Evolutionary conservation across 2,888 invertebrate genomes (phyloP).

Genomic region (Caenorhabditis plicata): DNA sequence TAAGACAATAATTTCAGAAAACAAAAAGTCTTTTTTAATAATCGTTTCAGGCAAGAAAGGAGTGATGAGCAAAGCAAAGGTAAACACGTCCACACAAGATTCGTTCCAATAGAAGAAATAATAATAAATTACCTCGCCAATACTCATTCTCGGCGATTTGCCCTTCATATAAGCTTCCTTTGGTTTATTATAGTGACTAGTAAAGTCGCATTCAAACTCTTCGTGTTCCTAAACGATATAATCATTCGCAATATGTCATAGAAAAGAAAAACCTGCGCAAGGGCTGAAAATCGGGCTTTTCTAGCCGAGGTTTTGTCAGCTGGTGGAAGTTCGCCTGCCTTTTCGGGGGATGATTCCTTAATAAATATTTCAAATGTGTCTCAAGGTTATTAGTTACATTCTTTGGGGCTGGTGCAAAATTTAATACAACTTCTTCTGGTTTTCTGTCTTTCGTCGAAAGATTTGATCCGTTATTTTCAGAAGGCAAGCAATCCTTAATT

Average conservation of each 20-base stretch:
- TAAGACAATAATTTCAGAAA: too few species aligned
- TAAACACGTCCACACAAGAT: too few species aligned
- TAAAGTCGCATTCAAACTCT: constrained; percentile 22
- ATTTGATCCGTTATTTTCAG: constrained; percentile 18
- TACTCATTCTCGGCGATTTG: constrained; percentile 38
- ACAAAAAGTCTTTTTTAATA: too few species aligned
- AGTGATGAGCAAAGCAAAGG: too few species aligned
- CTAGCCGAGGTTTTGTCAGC: constrained; percentile 3
- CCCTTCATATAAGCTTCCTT: constrained; percentile 49
- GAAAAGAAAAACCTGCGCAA: constrained; percentile 1
- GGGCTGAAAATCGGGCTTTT: constrained; percentile 6
- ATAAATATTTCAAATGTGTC: background rate
- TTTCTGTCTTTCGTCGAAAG: constrained; percentile 5
- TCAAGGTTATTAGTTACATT: background rate
- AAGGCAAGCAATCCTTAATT: too few species aligned
- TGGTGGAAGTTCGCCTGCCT: background rate
- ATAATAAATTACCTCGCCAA: constrained; percentile 45
- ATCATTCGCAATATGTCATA: too few species aligned
- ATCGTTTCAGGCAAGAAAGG: too few species aligned
- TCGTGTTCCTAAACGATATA: constrained; percentile 9
- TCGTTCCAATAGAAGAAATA: too few species aligned
- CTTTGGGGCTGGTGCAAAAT: constrained; percentile 3
- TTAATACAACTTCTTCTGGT: background rate
- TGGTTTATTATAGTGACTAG: constrained; percentile 21
- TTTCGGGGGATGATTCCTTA: background rate